Conservation (phyloP, 2,888 invertebrate genomes). For the Lepidochitona cinerea region DNA sequence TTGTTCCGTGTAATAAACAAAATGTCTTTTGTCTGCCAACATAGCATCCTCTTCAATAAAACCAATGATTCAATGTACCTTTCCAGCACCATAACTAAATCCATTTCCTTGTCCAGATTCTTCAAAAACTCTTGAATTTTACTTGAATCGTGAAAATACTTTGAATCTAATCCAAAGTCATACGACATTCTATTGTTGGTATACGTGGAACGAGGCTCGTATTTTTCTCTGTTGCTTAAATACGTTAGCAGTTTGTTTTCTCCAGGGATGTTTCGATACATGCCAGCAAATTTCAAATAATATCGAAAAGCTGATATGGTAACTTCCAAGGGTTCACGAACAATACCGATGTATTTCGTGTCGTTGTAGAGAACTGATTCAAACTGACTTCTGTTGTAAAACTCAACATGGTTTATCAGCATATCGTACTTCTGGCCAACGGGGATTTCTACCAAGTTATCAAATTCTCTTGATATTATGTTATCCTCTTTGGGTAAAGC, state of each 20-base stretch:
- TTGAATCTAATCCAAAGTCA: not conserved
- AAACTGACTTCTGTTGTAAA: not conserved
- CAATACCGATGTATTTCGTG: not conserved
- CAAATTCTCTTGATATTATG: not conserved
- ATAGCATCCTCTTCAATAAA: not conserved
- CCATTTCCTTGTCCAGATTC: not conserved
- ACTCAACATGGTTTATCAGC: not conserved
- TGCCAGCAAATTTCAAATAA: not conserved
- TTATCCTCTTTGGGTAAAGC: not conserved
- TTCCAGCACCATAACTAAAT: slow-evolving; percentile 8
- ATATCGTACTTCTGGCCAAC: not conserved
- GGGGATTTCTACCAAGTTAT: not conserved
- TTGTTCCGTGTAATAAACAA: not conserved
- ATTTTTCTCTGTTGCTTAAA: not conserved
- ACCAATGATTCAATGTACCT: not conserved
- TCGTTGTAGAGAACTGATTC: not conserved
- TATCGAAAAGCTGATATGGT: not conserved
- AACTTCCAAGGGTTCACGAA: not conserved
- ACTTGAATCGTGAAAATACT: not conserved
- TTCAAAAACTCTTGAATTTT: not conserved
- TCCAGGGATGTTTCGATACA: not conserved
- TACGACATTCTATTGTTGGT: slow-evolving; percentile 4
- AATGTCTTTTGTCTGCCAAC: slow-evolving; percentile 1
- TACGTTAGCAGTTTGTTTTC: not conserved
- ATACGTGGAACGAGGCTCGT: not conserved